Evolutionary conservation across 2,888 invertebrate genomes (phyloP).

Genomic region (Hermodice carunculata): DNA sequence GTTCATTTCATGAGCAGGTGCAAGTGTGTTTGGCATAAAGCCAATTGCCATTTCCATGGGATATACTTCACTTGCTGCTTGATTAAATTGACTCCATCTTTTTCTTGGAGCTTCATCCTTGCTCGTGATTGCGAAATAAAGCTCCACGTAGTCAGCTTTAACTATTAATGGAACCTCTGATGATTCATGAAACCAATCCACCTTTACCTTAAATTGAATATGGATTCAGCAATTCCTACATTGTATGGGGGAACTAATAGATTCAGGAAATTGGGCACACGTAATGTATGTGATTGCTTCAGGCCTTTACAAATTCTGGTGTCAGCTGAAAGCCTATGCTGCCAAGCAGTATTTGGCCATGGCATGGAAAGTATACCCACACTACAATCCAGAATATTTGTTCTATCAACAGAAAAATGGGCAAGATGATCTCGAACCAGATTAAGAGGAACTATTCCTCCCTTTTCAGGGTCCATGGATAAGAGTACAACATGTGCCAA

Average conservation of each 20-base stretch:
- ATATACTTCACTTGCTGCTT: neutral
- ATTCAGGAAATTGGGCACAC: too few species aligned
- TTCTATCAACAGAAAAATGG: constrained; percentile 1
- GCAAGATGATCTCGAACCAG: neutral
- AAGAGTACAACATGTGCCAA: neutral
- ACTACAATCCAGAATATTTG: constrained; percentile 1
- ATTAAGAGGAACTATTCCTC: neutral
- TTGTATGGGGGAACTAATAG: too few species aligned
- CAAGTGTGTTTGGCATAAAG: neutral
- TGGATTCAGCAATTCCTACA: neutral
- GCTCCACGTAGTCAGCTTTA: neutral
- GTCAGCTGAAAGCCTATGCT: neutral
- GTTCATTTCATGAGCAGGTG: constrained; percentile 2
- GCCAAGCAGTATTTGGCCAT: neutral
- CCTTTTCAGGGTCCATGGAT: neutral
- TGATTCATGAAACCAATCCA: neutral
- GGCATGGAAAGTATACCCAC: constrained; percentile 7
- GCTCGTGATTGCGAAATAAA: neutral
- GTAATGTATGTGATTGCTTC: too few species aligned
- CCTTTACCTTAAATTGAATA: neutral
- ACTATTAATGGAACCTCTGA: neutral
- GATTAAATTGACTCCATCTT: constrained; percentile 3
- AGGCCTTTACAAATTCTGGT: too few species aligned
- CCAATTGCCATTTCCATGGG: neutral
- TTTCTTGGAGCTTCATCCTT: neutral